These are phyloP conservation scores for Apodemus sylvaticus DNA, from an alignment of 2,113 vertebrate genomes.

Conservation along the genomic window DNA sequence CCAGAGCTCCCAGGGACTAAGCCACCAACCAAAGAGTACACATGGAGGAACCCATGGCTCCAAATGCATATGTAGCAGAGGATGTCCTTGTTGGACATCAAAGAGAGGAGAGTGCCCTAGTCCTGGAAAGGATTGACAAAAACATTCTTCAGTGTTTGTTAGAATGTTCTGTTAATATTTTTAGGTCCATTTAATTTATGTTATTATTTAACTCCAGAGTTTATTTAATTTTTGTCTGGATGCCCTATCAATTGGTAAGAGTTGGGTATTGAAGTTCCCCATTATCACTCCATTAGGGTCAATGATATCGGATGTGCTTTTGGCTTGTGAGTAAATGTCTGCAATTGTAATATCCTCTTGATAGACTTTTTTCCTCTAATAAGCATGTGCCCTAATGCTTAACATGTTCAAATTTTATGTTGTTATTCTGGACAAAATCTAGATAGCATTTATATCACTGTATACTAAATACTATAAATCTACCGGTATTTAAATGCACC, in stretches of 20 bases:
- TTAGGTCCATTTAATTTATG: neutral
- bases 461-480: neutral
- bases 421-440: neutral
- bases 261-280: neutral
- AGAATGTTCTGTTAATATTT: neutral
- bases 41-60: too few relatives aligned
- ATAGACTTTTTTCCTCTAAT: neutral
- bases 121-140: neutral
- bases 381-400: neutral
- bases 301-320: neutral
- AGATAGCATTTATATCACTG: neutral
- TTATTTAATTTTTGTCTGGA: neutral
- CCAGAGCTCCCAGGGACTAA: too few relatives aligned
- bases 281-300: neutral
- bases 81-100: too few relatives aligned
- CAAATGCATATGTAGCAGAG: too few relatives aligned
- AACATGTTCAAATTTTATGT: neutral
- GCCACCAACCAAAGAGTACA: too few relatives aligned
- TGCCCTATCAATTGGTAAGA: neutral
- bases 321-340: neutral
- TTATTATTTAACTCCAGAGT: neutral
- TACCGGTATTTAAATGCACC: neutral
- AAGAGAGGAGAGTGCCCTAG: too few relatives aligned
- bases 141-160: neutral
- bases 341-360: neutral